Base-by-base conservation (phyloP, 2,888 invertebrate genomes). In the Melanchra persicariae region DNA sequence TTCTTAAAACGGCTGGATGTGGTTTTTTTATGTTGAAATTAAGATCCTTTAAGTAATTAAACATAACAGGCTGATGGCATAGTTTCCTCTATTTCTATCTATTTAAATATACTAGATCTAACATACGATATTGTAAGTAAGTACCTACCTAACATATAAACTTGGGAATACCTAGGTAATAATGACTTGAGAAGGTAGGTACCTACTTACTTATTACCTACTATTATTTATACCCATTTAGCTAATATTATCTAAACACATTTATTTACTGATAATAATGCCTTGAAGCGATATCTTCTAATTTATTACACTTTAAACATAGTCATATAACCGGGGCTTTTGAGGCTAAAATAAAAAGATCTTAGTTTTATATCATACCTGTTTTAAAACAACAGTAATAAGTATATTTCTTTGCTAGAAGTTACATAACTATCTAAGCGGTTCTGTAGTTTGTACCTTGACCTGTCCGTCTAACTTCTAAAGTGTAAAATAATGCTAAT, bases 401-500 rank as follows among this genome's bases (percentile, higher is more conserved):
- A n/a, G n/a, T 34, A 45, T 67, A 45, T 71, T 19, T 43, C 22
- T 49, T 15, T 7, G 1, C n/a, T 15, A 43, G 3, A 34, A 49
- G 59, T 77, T 69, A 59, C n/a, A 43, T 67, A 66, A 45, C 24
- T 19, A 40, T 49, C 8, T 34, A 26, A 49, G 22, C 51, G n/a
- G 30, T 2, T 60, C 43, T n/a, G 30, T 68, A 34, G 24, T 3
- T 19, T 60, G 15, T 54, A 54, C 85, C 79, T 82, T 83, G 83
- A 83, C 69, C 79, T 72, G 62, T 69, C 63, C 24, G 54, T 49
- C 52, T 19, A 54, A 64, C 10, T 34, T 61, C 17, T 58, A 61
- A 58, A 80, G 57, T 60, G 67, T 65, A 47, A 76, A 69, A 65
- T 74, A 64, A 77, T 83, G 80, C 71, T 60, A 82, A 84, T 84